These are phyloP conservation scores for Catostylus mosaicus DNA, from an alignment of 30 jellyfish, hydroid and myxozoan species.

Conservation along the genomic window DNA sequence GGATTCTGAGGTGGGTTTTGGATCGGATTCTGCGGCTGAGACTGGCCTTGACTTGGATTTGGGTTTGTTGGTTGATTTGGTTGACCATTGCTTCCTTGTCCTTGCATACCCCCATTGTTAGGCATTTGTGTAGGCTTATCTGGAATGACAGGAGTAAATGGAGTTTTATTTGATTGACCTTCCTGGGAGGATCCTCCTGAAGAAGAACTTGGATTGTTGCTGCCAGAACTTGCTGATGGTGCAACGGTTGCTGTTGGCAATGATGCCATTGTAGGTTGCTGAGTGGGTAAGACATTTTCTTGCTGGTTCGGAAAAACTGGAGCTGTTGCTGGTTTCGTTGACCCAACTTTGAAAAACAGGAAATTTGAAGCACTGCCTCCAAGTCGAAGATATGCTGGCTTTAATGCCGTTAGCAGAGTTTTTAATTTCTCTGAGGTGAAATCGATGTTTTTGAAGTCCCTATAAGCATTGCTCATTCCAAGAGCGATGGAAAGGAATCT, in stretches of 20 bases:
- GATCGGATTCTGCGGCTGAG: not conserved
- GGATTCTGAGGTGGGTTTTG: conserved; percentile 5
- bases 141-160: conserved; percentile 56
- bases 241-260: conserved; percentile 17
- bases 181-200: conserved; percentile 19
- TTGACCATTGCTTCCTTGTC: conserved; percentile 5
- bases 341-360: conserved; percentile 67
- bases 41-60: not conserved
- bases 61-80: conserved; percentile 26
- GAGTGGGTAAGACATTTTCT: not conserved
- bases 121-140: conserved; percentile 39
- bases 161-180: conserved; percentile 11
- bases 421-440: conserved; percentile 61
- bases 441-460: conserved; percentile 36
- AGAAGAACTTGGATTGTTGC: not conserved
- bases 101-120: conserved; percentile 4
- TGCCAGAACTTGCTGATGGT: not conserved
- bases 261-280: conserved; percentile 10
- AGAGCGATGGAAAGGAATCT: conserved; percentile 79
- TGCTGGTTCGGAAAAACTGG: conserved; percentile 31
- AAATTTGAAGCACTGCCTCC: conserved; percentile 90
- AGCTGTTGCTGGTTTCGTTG: conserved; percentile 42
- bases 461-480: conserved; percentile 54
- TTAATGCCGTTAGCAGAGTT: conserved; percentile 61
- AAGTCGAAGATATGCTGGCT: conserved; percentile 80